Percentiles rank a stretch among this genome's conserved stretches.
Conservation (phyloP, 2,888 invertebrate genomes). For the Agonum fuliginosum region DNA sequence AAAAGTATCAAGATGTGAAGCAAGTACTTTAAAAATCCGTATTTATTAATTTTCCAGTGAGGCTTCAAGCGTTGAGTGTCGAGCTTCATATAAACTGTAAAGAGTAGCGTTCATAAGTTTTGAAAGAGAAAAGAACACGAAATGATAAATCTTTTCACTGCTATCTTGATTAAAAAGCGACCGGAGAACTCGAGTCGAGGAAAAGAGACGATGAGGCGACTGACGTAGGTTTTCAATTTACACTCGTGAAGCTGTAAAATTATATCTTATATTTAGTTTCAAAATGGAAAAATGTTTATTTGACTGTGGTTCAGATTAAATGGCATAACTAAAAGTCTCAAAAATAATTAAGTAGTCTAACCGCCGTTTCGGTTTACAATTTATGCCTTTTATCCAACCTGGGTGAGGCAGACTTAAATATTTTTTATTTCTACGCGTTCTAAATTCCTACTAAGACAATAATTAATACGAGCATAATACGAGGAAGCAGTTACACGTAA, state of each 20-base stretch:
- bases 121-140: neutral
- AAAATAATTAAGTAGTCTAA: no score
- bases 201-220: slow-evolving; percentile 2
- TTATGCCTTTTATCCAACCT: no score
- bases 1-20: neutral
- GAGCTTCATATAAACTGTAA: neutral
- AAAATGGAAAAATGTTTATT: no score
- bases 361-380: no score
- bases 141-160: slow-evolving; percentile 48
- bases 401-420: no score
- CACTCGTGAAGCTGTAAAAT: neutral
- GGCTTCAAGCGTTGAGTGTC: no score
- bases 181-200: slow-evolving; percentile 1
- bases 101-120: slow-evolving; percentile 11
- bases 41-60: neutral
- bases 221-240: neutral
- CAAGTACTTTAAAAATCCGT: neutral
- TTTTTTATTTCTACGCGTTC: no score
- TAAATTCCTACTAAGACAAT: no score
- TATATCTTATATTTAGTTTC: neutral
- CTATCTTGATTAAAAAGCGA: slow-evolving; percentile 47
- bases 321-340: no score
- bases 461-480: no score
- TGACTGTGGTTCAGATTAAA: no score
- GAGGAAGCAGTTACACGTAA: no score